These are phyloP conservation scores for Amazona finschi DNA, from an alignment of 2,797 vertebrate genomes.

Conservation along the genomic window DNA sequence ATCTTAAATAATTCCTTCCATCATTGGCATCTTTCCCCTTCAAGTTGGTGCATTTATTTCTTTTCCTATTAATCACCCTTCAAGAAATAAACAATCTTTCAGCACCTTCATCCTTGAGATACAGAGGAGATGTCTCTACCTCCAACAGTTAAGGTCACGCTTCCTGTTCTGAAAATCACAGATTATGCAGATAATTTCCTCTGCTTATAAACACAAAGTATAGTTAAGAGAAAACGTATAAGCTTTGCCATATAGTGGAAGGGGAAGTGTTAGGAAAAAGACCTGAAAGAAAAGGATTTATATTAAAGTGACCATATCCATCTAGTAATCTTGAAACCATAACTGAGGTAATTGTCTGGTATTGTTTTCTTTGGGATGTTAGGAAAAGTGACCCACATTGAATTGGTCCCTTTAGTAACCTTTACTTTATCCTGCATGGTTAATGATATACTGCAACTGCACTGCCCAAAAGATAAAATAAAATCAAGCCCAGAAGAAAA, in stretches of 20 bases:
- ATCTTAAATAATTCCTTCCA: not conserved
- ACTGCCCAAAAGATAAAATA: not conserved
- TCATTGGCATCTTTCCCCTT: not conserved
- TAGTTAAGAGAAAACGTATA: not conserved
- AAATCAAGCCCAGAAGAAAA: not conserved
- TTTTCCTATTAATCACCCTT: not conserved
- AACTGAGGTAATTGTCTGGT: not conserved
- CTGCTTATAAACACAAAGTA: not conserved
- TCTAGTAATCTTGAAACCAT: not conserved
- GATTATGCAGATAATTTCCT: not conserved
- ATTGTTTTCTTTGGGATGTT: not conserved
- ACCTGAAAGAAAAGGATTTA: not conserved
- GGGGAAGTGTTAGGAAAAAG: not conserved
- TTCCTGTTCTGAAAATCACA: not conserved
- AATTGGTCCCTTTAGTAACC: not conserved
- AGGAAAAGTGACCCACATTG: not conserved
- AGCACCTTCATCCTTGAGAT: not conserved
- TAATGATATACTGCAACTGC: not conserved
- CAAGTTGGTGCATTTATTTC: slow-evolving; percentile 7
- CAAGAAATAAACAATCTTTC: not conserved
- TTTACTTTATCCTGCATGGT: not conserved
- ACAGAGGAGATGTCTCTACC: not conserved
- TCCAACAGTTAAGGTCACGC: not conserved
- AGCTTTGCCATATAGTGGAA: not conserved
- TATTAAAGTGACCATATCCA: not conserved